A percentile compares a stretch with the other conserved stretches of the same genome.
phyloP scores from a whole-genome alignment of 2,797 vertebrate genomes.

The Danionella dracula region DNA sequence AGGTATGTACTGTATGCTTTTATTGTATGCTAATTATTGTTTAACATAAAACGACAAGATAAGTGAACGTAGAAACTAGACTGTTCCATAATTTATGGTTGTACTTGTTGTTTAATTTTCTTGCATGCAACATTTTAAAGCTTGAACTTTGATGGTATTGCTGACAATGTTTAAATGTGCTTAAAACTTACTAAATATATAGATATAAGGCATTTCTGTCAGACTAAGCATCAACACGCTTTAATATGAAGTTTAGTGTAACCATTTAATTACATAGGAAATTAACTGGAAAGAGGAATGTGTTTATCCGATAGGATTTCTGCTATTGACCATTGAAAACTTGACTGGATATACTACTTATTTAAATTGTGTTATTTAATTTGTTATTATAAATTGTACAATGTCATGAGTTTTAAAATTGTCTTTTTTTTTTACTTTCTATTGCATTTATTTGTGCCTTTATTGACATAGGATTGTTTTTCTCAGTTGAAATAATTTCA shows the following conservation, averaged over 20 bases:
- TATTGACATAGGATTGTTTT: constrained; percentile 12
- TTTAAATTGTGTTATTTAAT: constrained; percentile 70
- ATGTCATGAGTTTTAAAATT: constrained; percentile 55
- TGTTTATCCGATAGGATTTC: constrained; percentile 41
- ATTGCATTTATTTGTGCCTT: constrained; percentile 41
- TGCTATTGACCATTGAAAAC: constrained; percentile 55
- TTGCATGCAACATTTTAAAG: background rate
- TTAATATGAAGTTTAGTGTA: constrained; percentile 4
- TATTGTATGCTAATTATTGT: constrained; percentile 23
- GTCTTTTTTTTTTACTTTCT: constrained; percentile 16
- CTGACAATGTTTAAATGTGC: background rate
- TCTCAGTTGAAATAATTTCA: background rate
- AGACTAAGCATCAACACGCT: background rate
- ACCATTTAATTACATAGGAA: background rate
- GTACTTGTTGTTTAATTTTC: constrained; percentile 26
- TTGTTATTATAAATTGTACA: constrained; percentile 75
- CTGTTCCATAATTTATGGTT: constrained; percentile 19
- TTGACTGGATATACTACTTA: constrained; percentile 64
- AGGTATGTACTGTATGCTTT: constrained; percentile 23
- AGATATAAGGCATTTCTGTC: background rate
- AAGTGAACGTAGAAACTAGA: constrained; percentile 34
- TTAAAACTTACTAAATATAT: background rate
- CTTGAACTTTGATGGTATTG: background rate
- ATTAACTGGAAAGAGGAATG: constrained; percentile 78
- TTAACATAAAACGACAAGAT: constrained; percentile 19